phyloP scores from a whole-genome alignment of 2,797 vertebrate genomes.

The Chromobotia macracanthus region DNA sequence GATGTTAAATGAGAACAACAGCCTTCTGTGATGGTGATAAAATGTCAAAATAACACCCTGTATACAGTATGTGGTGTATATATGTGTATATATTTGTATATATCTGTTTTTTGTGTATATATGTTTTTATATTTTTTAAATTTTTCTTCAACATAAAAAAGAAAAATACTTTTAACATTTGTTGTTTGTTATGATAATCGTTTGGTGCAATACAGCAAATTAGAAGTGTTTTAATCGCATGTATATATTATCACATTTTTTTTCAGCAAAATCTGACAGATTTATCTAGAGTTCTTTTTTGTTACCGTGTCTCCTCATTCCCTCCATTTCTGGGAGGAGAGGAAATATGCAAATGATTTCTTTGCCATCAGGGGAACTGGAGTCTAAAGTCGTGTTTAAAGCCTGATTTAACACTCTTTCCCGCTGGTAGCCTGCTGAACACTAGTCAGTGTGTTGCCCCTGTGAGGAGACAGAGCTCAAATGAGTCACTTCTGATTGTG shows the following conservation, averaged over 20 bases:
- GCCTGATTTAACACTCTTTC: conserved; percentile 31
- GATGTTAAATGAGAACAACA: conserved; percentile 18
- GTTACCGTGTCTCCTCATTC: neutral
- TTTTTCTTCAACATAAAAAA: neutral
- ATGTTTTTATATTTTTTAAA: neutral
- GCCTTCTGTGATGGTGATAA: conserved; percentile 39
- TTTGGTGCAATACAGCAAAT: neutral
- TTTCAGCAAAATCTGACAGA: neutral
- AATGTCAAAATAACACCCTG: conserved; percentile 13
- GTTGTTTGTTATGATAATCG: neutral
- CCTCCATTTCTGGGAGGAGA: neutral
- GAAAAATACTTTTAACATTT: neutral
- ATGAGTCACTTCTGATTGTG: conserved; percentile 46
- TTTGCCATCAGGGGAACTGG: conserved; percentile 4
- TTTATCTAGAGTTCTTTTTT: neutral
- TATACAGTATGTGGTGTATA: neutral
- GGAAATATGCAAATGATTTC: conserved; percentile 3
- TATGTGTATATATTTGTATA: neutral
- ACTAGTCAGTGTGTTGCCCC: conserved; percentile 63
- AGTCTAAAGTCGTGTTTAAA: conserved; percentile 20
- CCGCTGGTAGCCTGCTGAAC: conserved; percentile 1
- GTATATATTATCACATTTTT: conserved; percentile 1
- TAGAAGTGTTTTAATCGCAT: neutral
- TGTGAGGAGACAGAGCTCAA: conserved; percentile 25
- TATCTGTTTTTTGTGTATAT: neutral